Evolutionary conservation across 1,140 invertebrate species (phyloP).

Genomic region (Drosophila ficusphila): DNA sequence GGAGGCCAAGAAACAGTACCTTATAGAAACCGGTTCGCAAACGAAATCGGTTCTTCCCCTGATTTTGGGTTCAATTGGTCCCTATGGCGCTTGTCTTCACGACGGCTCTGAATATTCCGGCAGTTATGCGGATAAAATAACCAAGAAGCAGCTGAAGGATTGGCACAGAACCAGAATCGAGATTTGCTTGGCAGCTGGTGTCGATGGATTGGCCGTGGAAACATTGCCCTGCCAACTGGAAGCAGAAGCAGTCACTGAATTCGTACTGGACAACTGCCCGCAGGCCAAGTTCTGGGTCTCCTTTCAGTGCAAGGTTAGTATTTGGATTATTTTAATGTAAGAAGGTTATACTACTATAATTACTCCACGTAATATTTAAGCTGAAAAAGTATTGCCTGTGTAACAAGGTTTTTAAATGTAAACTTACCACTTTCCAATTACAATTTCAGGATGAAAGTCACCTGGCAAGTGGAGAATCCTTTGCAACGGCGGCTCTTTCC

Average conservation of each 20-base stretch:
- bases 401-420: too few relatives aligned
- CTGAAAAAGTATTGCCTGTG: too few relatives aligned
- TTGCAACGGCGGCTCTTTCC: conserved; percentile 85
- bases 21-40: conserved; percentile 29
- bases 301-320: conserved; percentile 83
- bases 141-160: conserved; percentile 87
- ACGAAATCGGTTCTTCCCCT: conserved; percentile 82
- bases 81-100: conserved; percentile 94
- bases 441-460: conserved; percentile 86
- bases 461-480: conserved; percentile 90
- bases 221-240: conserved; percentile 94
- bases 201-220: conserved; percentile 94
- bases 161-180: conserved; percentile 93
- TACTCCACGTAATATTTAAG: too few relatives aligned
- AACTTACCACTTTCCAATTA: not conserved
- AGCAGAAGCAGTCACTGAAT: conserved; percentile 91
- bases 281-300: conserved; percentile 90
- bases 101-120: conserved; percentile 96
- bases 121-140: conserved; percentile 89
- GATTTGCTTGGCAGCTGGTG: conserved; percentile 89
- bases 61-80: conserved; percentile 94
- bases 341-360: too few relatives aligned
- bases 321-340: not conserved
- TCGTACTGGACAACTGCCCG: conserved; percentile 88
- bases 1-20: conserved; percentile 58